Base-by-base conservation (phyloP, 2,888 invertebrate genomes). In the Cylloceria caligata region DNA sequence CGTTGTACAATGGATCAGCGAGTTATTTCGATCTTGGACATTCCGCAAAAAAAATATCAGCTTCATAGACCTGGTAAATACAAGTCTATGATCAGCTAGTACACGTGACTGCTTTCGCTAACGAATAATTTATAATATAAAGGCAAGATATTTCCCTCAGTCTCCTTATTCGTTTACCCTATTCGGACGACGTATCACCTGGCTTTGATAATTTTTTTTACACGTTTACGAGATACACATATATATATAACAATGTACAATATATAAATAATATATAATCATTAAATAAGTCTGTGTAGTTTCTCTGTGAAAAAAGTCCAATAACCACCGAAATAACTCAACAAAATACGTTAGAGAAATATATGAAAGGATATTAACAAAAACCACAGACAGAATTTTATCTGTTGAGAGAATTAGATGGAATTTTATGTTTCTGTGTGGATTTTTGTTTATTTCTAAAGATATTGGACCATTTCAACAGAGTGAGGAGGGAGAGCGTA, bases 131-230 rank as follows among this genome's bases (percentile, higher is more conserved):
- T 30, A 42, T 45, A 76, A 85, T 88, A 86, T 84, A 90, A 91
- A 90, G 89, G 89, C 90, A 90, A 90, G 87, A 89, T 89, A 89
- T 88, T 88, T 88, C 86, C 88, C 82, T 91, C 91, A 90, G 91
- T 91, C 91, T 91, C 90, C 87, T 87, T 85, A 87, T 85, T 88
- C 77, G 85, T 83, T 80, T 89, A 87, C 86, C 83, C 86, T 87
- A 89, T 86, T 87, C 87, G 88, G 87, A 89, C 86, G 86, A 80
- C 85, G 86, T 88, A 81, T 84, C 80, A 86, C 87, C 76, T 86
- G 85, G 85, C 86, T 87, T 87, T 85, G 84, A 87, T 87, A 85
- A 88, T 86, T 80, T 71, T 82, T 67, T 81, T 81, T 80, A 78
- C 77, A 85, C 80, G 76, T 79, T 83, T 82, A 83, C 84, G 74